phyloP scores from a whole-genome alignment of 2,797 vertebrate species.

The Merluccius polli region DNA sequence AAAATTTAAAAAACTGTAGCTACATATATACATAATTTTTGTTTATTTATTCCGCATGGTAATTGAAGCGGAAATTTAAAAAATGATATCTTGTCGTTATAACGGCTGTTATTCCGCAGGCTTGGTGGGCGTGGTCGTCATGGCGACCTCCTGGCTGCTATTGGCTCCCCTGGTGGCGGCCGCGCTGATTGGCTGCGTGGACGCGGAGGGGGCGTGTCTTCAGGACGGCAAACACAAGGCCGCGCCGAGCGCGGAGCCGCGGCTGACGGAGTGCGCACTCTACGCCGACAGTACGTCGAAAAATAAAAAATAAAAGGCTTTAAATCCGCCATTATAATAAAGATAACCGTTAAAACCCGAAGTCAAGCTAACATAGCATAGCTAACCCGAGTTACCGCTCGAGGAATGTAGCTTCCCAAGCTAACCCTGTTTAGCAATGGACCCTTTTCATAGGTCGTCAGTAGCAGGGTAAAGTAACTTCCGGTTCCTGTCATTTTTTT shows the following conservation, averaged over 20 bases:
- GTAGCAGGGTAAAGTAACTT: too few species aligned
- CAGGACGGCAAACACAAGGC: constrained; percentile 73
- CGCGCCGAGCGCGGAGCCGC: constrained; percentile 65
- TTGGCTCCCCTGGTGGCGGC: constrained; percentile 33
- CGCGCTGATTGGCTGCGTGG: constrained; percentile 46
- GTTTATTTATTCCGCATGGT: not conserved
- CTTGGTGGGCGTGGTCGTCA: constrained; percentile 34
- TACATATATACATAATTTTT: not conserved
- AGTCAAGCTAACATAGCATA: not conserved
- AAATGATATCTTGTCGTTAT: not conserved
- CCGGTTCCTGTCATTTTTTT: too few species aligned
- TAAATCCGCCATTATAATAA: too few species aligned
- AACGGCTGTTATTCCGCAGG: constrained; percentile 14
- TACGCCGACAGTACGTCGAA: constrained; percentile 73
- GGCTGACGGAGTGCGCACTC: constrained; percentile 68
- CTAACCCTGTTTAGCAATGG: too few species aligned
- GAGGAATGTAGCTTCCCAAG: not conserved
- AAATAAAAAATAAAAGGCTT: too few species aligned
- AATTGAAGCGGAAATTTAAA: not conserved
- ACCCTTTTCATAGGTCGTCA: too few species aligned
- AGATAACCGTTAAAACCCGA: too few species aligned
- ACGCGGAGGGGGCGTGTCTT: constrained; percentile 68
- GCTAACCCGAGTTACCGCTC: too few species aligned
- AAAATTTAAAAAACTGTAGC: too few species aligned
- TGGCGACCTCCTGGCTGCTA: constrained; percentile 41